Evolutionary conservation across 2,797 vertebrate genomes (phyloP), one percentile per base, ranked within the genome.

Genomic region (Botia kubotai): DNA sequence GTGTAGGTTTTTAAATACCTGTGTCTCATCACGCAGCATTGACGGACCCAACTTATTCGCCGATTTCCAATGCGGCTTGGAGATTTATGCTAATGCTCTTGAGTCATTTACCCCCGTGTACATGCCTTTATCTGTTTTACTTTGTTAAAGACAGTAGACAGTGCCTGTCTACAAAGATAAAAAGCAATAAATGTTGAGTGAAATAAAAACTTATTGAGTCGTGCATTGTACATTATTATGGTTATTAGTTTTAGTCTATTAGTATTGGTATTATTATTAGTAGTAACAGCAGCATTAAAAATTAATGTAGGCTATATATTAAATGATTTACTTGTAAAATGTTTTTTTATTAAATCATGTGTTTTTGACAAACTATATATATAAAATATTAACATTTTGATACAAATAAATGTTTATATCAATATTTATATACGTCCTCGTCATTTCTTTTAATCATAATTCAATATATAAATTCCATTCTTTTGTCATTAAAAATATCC

Each of bases 101-200:
- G 19, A 79, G 76, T 67, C 65, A 68, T 83, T 81, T 85, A 72
- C 82, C 52, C 74, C 73, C 52, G 46, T 83, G 46, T 79, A 81
- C 69, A 2, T 63, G 58, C 10, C 23, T 50, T n/a, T 39, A 46
- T 46, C 2, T 46, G 2, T 46, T 46, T 46, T 11, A 0, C 43
- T 46, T 46, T 46, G 2, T 6, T 39, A 46, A 46, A 46, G 7
- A 46, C 43, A 26, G 10, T 19, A 1, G 19, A 33, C 52, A 53
- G 16, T 46, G 43, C 43, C 43, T 7, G 4, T 5, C 33, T 33
- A 33, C 33, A 33, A 33, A 33, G 33, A 33, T 33, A 5, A 17
- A 53, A 53, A 52, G 13, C 0, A 19, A 71, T 33, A 53, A 26
- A 4, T 33, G 55, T 21, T 58, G 2, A 43, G 7, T 23, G 19